phyloP scores from a whole-genome alignment of 2,797 vertebrate species.

The Sebastes paucispinis region DNA sequence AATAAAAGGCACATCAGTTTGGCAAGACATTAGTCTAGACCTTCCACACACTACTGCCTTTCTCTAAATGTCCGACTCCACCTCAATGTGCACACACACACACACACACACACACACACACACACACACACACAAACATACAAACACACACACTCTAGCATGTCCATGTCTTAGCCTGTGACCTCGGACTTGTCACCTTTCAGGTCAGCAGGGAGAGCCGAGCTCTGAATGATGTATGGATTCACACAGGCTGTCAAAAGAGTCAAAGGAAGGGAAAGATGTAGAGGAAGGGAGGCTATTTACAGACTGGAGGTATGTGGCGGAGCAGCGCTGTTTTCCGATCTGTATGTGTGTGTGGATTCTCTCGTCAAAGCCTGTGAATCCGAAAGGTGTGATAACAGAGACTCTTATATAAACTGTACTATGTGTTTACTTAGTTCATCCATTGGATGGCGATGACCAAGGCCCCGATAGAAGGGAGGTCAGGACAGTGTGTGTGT shows the following conservation, averaged over 20 bases:
- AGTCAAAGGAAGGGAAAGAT: constrained; percentile 45
- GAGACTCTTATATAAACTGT: constrained; percentile 56
- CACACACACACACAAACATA: not conserved
- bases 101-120: not conserved
- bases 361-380: constrained; percentile 33
- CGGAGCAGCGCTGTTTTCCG: constrained; percentile 25
- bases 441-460: constrained; percentile 38
- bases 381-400: constrained; percentile 60
- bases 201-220: constrained; percentile 9
- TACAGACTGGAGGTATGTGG: constrained; percentile 57
- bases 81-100: not conserved
- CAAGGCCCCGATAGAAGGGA: constrained; percentile 19
- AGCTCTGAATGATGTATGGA: constrained; percentile 52
- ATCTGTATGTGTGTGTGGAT: not conserved
- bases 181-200: constrained; percentile 41
- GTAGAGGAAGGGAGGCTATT: constrained; percentile 56
- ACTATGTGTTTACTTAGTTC: constrained; percentile 59
- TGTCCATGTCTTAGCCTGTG: constrained; percentile 14
- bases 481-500: constrained; percentile 28
- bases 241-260: constrained; percentile 48
- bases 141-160: not conserved
- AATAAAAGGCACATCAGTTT: not conserved
- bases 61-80: not conserved
- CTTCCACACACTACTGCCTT: not conserved
- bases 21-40: not conserved